Evolutionary conservation across 2,113 vertebrate genomes (phyloP).

Genomic region (Cynocephalus volans): DNA sequence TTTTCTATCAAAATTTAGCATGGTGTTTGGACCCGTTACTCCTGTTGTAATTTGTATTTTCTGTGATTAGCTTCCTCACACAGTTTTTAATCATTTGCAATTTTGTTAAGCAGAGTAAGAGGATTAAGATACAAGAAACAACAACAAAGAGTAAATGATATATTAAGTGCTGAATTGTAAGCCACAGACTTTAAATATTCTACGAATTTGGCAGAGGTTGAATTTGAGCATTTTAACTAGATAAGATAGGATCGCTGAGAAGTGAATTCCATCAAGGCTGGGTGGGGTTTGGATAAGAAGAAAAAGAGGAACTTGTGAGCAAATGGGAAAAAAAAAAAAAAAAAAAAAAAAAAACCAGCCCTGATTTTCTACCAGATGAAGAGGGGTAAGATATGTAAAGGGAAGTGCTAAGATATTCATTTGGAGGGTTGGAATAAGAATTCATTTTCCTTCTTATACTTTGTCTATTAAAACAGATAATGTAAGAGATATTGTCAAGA

Average conservation of each 20-base stretch:
- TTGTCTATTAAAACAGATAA: background rate
- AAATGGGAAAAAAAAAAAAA: background rate
- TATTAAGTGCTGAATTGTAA: constrained; percentile 21
- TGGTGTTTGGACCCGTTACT: background rate
- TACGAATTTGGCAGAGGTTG: background rate
- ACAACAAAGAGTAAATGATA: constrained; percentile 17
- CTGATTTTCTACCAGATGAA: background rate
- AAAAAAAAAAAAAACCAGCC: background rate
- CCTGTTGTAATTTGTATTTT: constrained; percentile 48
- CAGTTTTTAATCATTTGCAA: constrained; percentile 34
- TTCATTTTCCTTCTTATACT: background rate
- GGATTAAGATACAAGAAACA: constrained; percentile 65
- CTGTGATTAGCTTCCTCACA: constrained; percentile 38
- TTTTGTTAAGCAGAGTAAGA: constrained; percentile 57
- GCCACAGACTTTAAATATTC: background rate
- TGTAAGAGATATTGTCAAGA: background rate
- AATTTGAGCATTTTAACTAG: background rate
- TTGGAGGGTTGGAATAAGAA: background rate
- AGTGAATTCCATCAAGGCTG: background rate
- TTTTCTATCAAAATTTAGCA: background rate
- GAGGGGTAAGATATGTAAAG: background rate
- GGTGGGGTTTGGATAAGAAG: background rate
- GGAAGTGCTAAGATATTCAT: background rate
- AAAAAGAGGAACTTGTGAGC: background rate
- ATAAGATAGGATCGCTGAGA: background rate